These are phyloP conservation scores for Eciton burchellii DNA, from an alignment of 1,140 invertebrate species.

Conservation along the genomic window DNA sequence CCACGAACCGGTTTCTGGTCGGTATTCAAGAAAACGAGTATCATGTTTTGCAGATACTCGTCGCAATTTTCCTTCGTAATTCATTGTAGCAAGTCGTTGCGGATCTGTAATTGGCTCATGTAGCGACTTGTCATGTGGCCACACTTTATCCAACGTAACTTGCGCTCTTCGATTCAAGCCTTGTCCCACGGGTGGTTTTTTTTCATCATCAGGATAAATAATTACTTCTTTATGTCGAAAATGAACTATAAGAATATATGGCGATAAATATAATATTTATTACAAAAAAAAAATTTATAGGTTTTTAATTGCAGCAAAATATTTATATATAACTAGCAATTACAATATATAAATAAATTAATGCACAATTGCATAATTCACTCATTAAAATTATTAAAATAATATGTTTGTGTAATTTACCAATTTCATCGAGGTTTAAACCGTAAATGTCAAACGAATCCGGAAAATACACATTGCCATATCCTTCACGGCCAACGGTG, in stretches of 20 bases:
- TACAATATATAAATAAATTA: background rate
- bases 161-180: conserved; percentile 97
- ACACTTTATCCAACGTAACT: conserved; percentile 97
- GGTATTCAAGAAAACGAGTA: conserved; percentile 97
- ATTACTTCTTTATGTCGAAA: conserved; percentile 92
- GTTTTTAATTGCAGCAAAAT: background rate
- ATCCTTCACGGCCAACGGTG: conserved; percentile 95
- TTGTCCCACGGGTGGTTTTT: conserved; percentile 90
- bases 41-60: conserved; percentile 94
- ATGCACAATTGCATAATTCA: conserved; percentile 23
- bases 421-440: conserved; percentile 95
- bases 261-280: conserved; percentile 13
- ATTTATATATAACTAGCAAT: background rate
- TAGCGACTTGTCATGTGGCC: conserved; percentile 95
- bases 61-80: conserved; percentile 95
- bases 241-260: conserved; percentile 86
- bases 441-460: conserved; percentile 95
- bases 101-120: conserved; percentile 93
- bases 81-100: conserved; percentile 91
- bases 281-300: background rate
- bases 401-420: conserved; percentile 80
- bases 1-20: conserved; percentile 98
- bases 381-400: background rate
- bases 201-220: conserved; percentile 90
- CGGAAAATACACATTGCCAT: conserved; percentile 96